Evolutionary conservation across 1,140 invertebrate genomes (phyloP), one percentile per base, ranked within the genome.

Genomic region (Copidosoma floridanum): DNA sequence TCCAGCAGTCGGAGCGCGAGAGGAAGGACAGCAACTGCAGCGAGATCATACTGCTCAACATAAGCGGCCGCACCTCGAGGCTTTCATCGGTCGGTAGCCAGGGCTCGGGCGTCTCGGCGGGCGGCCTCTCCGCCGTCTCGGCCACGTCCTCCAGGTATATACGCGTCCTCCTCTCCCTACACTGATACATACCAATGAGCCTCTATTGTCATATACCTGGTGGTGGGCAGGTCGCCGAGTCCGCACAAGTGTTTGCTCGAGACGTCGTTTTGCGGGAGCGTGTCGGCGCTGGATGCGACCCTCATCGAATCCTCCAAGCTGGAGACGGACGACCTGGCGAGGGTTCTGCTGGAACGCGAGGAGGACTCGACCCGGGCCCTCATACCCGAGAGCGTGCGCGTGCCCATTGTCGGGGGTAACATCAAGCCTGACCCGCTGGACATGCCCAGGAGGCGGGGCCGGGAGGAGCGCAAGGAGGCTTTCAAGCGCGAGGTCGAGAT

Each of bases 191-290:
- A n/a, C n/a, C n/a, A n/a, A n/a, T n/a, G n/a, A n/a, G n/a, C n/a
- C n/a, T n/a, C n/a, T n/a, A n/a, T n/a, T n/a, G n/a, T n/a, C n/a
- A n/a, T n/a, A 41, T 41, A n/a, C n/a, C n/a, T n/a, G n/a, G n/a
- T n/a, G n/a, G 5, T 21, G 21, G 1, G 83, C 8, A 84, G 91
- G 53, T 93, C 91, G 8, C 91, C 91, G 0, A 94, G 92, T 26
- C 92, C 92, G 5, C 91, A 94, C 78, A 90, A 89, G 76, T 93
- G 92, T 85, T 78, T 93, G 20, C 81, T 94, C 20, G 92, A 94
- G 78, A 94, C 92, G 0, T 94, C 91, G 0, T 94, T 94, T 72
- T 94, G 91, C 70, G 92, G 92, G 0, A 88, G 86, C 47, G 91
- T 90, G 68, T 87, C 89, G 43, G 74, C 72, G 0, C 43, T 79